These are phyloP conservation scores for Cataglyphis albicans DNA, from an alignment of 2,888 invertebrate species.

Conservation along the genomic window DNA sequence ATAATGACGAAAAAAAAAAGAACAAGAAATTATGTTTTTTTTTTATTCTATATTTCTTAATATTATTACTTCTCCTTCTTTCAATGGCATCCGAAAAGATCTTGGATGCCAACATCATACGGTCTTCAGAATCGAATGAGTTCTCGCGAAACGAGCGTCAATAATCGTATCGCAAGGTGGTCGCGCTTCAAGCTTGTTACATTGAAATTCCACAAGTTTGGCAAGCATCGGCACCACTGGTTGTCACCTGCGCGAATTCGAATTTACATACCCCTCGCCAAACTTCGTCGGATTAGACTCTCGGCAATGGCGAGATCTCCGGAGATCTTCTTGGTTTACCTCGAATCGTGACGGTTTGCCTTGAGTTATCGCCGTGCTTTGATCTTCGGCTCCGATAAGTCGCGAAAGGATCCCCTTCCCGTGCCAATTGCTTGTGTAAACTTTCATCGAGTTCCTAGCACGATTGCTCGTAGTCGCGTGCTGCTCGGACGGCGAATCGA, in stretches of 20 bases:
- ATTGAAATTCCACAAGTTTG: constrained; percentile 67
- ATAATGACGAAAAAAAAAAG: background rate
- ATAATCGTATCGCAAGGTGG: constrained; percentile 20
- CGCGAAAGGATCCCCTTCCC: constrained; percentile 66
- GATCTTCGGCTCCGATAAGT: constrained; percentile 77
- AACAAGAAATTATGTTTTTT: background rate
- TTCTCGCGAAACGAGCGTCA: background rate
- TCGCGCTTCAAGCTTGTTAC: constrained; percentile 69
- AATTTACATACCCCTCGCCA: constrained; percentile 62
- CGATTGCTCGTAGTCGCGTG: constrained; percentile 64
- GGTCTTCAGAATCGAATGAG: background rate
- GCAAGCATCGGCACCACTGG: constrained; percentile 59
- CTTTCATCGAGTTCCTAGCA: constrained; percentile 64
- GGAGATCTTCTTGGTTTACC: constrained; percentile 76
- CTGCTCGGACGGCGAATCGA: constrained; percentile 52
- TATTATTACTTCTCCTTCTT: background rate
- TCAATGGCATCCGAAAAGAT: background rate
- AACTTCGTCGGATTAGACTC: constrained; percentile 58
- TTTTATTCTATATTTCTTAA: background rate
- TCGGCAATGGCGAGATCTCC: constrained; percentile 40
- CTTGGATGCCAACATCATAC: background rate
- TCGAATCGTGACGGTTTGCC: constrained; percentile 78
- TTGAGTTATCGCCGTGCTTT: constrained; percentile 76
- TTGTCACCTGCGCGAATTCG: constrained; percentile 65
- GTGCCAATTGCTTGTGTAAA: constrained; percentile 68